A percentile compares a stretch with the other conserved stretches of the same genome.
Conservation (phyloP, 2,888 invertebrate species). For the Galerucella pusilla region DNA sequence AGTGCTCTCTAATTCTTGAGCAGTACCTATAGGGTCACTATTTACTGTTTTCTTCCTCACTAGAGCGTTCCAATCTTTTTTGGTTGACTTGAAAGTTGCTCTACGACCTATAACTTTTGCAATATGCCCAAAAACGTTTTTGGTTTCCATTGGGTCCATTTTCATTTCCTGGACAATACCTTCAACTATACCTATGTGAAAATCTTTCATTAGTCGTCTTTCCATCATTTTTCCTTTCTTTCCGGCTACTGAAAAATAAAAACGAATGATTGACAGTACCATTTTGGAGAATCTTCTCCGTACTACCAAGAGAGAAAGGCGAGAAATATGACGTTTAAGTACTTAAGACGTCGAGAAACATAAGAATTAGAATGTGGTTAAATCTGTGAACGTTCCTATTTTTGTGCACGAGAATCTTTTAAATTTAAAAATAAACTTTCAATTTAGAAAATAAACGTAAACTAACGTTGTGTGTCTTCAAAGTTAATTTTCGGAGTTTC, state of each 20-base stretch:
- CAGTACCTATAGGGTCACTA: slow-evolving; percentile 83
- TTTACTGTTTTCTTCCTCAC: slow-evolving; percentile 77
- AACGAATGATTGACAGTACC: neutral
- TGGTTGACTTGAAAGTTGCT: slow-evolving; percentile 67
- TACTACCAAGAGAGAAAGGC: neutral
- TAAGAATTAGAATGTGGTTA: no score
- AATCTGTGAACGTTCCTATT: no score
- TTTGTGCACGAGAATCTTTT: neutral
- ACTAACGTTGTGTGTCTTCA: slow-evolving; percentile 72
- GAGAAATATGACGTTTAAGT: no score
- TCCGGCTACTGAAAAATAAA: slow-evolving; percentile 74
- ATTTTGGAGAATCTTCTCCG: no score
- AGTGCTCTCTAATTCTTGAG: slow-evolving; percentile 73
- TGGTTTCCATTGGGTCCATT: slow-evolving; percentile 71
- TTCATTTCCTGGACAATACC: slow-evolving; percentile 80
- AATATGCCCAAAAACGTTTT: slow-evolving; percentile 86
- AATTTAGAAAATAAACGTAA: slow-evolving; percentile 19
- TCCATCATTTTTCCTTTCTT: slow-evolving; percentile 90
- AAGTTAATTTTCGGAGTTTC: slow-evolving; percentile 79
- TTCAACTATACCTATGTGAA: slow-evolving; percentile 90
- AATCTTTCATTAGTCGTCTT: slow-evolving; percentile 85
- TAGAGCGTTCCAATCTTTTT: slow-evolving; percentile 87
- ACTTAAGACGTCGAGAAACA: no score
- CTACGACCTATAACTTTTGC: slow-evolving; percentile 82
- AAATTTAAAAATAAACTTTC: neutral